Percentiles rank a stretch among this genome's conserved stretches.
phyloP scores from a whole-genome alignment of 1,140 invertebrate genomes.

The Dendrolimus punctatus region DNA sequence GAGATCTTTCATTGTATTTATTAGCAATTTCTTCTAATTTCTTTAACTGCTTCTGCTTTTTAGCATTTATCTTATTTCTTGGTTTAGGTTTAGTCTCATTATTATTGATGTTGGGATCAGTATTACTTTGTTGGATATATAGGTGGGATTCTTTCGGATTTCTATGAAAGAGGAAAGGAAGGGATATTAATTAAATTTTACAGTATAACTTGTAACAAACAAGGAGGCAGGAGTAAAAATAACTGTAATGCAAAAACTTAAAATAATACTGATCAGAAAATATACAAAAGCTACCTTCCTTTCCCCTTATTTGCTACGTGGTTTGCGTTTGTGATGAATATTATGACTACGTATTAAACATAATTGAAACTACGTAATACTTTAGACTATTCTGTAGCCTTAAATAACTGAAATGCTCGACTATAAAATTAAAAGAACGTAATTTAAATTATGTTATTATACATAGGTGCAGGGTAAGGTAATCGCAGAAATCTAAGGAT shows the following conservation, averaged over 20 bases:
- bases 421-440: too few species aligned
- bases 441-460: too few species aligned
- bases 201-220: conserved; percentile 35
- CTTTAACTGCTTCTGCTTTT: conserved; percentile 48
- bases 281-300: conserved; percentile 42
- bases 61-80: conserved; percentile 33
- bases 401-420: too few species aligned
- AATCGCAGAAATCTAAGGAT: too few species aligned
- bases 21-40: conserved; percentile 23
- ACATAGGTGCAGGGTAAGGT: too few species aligned
- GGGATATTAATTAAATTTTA: conserved; percentile 26
- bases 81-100: conserved; percentile 22
- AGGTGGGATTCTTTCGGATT: conserved; percentile 34
- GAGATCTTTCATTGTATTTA: neutral
- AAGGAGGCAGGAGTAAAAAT: conserved; percentile 60
- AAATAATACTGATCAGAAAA: conserved; percentile 14
- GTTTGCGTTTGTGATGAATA: neutral
- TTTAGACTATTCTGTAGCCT: too few species aligned
- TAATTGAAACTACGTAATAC: too few species aligned
- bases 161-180: conserved; percentile 65
- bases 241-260: conserved; percentile 15
- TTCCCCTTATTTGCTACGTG: conserved; percentile 65
- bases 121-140: conserved; percentile 16
- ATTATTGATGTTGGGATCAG: conserved; percentile 20
- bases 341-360: too few species aligned